phyloP scores from a whole-genome alignment of 2,113 vertebrate species.

The Hymenochirus boettgeri region DNA sequence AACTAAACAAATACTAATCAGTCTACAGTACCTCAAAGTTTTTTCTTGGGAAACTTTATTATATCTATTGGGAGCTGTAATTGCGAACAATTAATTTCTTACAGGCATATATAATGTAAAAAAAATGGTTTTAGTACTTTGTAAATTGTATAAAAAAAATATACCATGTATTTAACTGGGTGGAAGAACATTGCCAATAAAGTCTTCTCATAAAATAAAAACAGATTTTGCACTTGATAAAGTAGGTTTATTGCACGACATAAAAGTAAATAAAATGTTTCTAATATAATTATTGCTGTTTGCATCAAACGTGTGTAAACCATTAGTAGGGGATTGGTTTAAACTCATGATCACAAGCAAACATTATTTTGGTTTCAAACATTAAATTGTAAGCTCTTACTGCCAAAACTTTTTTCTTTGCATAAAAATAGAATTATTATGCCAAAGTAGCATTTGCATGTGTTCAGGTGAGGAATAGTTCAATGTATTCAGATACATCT shows the following conservation, averaged over 20 bases:
- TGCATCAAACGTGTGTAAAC: too few species aligned
- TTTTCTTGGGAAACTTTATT: slow-evolving; percentile 3
- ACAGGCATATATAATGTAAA: neutral
- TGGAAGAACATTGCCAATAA: slow-evolving; percentile 3
- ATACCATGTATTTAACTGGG: neutral
- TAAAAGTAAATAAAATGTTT: slow-evolving; percentile 3
- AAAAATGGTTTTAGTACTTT: slow-evolving; percentile 10
- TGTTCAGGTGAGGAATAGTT: too few species aligned
- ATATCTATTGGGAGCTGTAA: slow-evolving; percentile 1
- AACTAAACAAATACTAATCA: neutral
- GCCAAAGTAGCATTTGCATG: too few species aligned
- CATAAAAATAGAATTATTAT: too few species aligned
- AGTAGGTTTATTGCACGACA: slow-evolving; percentile 14
- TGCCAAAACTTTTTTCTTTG: too few species aligned
- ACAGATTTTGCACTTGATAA: slow-evolving; percentile 25
- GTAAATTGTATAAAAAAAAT: slow-evolving; percentile 19
- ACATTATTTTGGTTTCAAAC: too few species aligned
- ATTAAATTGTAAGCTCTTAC: too few species aligned
- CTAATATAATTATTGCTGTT: slow-evolving; percentile 4
- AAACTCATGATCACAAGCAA: too few species aligned
- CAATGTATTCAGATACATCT: too few species aligned
- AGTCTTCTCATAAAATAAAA: slow-evolving; percentile 20
- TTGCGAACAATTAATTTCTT: slow-evolving; percentile 21
- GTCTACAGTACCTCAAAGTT: neutral
- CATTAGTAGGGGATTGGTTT: too few species aligned